Evolutionary conservation across 2,797 vertebrate genomes (phyloP).

Genomic region (Premnoplex brunnescens): DNA sequence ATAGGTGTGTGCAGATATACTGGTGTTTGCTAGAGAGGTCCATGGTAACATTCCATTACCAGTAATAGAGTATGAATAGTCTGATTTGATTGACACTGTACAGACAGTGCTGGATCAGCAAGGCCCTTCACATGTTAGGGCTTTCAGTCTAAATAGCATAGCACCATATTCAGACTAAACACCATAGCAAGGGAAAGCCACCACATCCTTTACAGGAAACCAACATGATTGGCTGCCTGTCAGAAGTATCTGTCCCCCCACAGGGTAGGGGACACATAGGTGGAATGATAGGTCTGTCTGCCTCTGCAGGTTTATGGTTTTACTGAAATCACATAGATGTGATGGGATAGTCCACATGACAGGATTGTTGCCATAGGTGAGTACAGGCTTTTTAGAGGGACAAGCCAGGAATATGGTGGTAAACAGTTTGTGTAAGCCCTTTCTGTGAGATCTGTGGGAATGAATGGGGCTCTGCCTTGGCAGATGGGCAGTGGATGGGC

Average conservation of each 20-base stretch:
- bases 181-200: background rate
- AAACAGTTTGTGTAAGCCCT: background rate
- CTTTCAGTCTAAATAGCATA: background rate
- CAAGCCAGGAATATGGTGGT: background rate
- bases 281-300: background rate
- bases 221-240: background rate
- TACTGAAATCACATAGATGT: background rate
- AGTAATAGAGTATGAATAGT: background rate
- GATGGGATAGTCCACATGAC: background rate
- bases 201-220: background rate
- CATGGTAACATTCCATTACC: background rate
- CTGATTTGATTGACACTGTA: background rate
- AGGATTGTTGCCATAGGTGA: rapidly evolving
- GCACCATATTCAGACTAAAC: background rate
- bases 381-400: background rate
- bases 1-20: background rate
- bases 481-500: rapidly evolving
- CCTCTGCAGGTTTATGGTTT: background rate
- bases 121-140: background rate
- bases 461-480: background rate
- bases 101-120: background rate
- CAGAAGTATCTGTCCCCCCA: background rate
- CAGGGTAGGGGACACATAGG: background rate
- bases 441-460: background rate
- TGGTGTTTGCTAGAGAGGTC: background rate